These are phyloP conservation scores for Siniperca knerii DNA, from an alignment of 2,113 vertebrate species.

Conservation along the genomic window DNA sequence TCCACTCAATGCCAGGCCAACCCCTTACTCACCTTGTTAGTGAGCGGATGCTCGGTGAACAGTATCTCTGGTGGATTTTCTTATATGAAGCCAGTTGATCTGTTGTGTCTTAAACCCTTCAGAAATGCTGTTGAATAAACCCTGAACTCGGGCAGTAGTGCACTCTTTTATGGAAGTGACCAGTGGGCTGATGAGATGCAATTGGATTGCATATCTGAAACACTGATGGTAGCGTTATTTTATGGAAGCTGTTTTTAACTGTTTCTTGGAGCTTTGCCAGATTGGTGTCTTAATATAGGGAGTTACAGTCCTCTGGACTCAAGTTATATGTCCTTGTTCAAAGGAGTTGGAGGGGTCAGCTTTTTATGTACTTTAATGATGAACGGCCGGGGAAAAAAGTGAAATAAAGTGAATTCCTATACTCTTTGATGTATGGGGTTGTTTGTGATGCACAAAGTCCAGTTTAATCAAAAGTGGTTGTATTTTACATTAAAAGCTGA, in stretches of 20 bases:
- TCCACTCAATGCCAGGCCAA: conserved; percentile 31
- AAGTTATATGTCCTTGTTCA: conserved; percentile 71
- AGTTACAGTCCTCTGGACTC: conserved; percentile 73
- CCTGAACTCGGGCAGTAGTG: conserved; percentile 47
- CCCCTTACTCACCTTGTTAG: conserved; percentile 57
- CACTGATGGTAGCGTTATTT: conserved; percentile 77
- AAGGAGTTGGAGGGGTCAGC: conserved; percentile 60
- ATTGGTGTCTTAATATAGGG: conserved; percentile 59
- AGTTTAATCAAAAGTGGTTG: conserved; percentile 76
- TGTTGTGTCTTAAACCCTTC: conserved; percentile 44
- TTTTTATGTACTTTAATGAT: conserved; percentile 79
- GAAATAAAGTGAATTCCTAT: conserved; percentile 62
- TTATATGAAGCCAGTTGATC: conserved; percentile 16
- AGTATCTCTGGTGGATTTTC: conserved; percentile 25
- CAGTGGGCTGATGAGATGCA: conserved; percentile 75
- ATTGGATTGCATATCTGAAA: conserved; percentile 79
- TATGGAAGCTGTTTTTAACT: conserved; percentile 76
- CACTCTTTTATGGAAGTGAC: conserved; percentile 68
- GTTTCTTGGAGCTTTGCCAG: conserved; percentile 72
- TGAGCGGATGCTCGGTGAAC: conserved; percentile 1
- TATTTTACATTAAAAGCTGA: conserved; percentile 75
- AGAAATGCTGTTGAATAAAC: conserved; percentile 51
- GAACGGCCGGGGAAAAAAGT: conserved; percentile 63
- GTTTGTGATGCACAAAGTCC: conserved; percentile 68
- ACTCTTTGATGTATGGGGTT: conserved; percentile 64